Conservation (phyloP, 2,797 vertebrate genomes). For the Mormyrus proboscirostris region DNA sequence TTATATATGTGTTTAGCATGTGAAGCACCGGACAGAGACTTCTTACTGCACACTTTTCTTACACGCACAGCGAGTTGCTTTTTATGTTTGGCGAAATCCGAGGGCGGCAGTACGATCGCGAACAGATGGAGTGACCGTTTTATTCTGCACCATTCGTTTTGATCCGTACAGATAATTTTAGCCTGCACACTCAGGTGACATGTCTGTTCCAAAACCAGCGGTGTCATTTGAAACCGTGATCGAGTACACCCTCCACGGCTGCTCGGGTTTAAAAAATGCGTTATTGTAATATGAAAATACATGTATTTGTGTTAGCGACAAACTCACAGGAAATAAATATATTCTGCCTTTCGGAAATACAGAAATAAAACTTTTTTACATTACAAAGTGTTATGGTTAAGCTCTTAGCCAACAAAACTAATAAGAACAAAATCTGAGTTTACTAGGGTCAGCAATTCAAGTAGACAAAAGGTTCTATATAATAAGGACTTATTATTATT, state of each 20-base stretch:
- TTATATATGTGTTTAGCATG: constrained; percentile 55
- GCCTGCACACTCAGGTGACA: constrained; percentile 33
- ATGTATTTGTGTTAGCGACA: not conserved
- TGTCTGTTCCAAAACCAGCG: constrained; percentile 36
- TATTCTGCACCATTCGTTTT: not conserved
- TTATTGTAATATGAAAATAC: not conserved
- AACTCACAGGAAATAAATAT: not conserved
- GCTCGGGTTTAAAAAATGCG: not conserved
- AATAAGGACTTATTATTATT: not conserved
- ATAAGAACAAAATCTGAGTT: not conserved
- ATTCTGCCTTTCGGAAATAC: not conserved
- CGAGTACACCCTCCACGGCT: not conserved
- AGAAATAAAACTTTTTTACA: not conserved
- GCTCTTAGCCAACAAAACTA: not conserved
- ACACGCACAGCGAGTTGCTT: constrained; percentile 63
- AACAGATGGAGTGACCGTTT: not conserved
- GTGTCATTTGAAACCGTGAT: not conserved
- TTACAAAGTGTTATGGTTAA: not conserved
- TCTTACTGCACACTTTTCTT: constrained; percentile 60
- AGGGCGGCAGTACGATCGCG: constrained; percentile 46
- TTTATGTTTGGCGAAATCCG: constrained; percentile 51
- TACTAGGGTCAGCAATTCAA: not conserved
- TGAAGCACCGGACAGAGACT: constrained; percentile 56
- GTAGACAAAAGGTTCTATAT: not conserved
- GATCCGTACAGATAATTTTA: not conserved